Evolutionary conservation across 2,113 vertebrate species (phyloP), one percentile per base, ranked within the genome.

Genomic region (Lasiurus borealis): DNA sequence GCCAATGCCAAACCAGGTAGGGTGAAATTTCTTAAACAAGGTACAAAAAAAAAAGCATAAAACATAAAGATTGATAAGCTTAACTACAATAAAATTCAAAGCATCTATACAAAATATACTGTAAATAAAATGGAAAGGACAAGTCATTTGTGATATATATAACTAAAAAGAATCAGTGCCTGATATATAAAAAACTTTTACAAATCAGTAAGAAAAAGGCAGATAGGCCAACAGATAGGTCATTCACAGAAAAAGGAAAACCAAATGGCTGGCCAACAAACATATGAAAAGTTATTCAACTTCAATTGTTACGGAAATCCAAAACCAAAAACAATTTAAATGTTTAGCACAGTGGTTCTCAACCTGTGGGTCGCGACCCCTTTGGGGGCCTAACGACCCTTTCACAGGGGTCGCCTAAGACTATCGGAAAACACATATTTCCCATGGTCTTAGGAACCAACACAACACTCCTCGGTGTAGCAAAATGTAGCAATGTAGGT

Each of bases 1-100:
- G 57, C 57, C 57, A 9, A 59, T 1, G 21, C 9, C 10, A 62
- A 62, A 62, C 59, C 59, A 62, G 23, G 9, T 62, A 62, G 9
- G 10, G 25, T 62, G 7, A 16, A 16, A 77, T 66, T 93, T 88
- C 76, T 91, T 96, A 57, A 81, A 72, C 18, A 82, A 91, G 77
- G 46, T 29, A 71, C 23, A 85, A 2, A 81, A 46, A 36, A 59
- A 52, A 62, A 50, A 83, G n/a, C 59, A 40, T 34, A 78, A 90
- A 90, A 80, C 44, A 52, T 31, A 84, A 95, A 59, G 66, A 62
- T 3, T 64, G 31, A 50, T 81, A 44, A 57, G 75, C 57, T 4
- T 91, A 29, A 59, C 40, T 80, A 80, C 19, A 50, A 40, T 82
- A 88, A 91, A 93, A 72, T 81, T 92, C 72, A 77, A 83, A 97